Evolutionary conservation across 2,797 vertebrate genomes (phyloP).

Genomic region (Hirundo rustica): DNA sequence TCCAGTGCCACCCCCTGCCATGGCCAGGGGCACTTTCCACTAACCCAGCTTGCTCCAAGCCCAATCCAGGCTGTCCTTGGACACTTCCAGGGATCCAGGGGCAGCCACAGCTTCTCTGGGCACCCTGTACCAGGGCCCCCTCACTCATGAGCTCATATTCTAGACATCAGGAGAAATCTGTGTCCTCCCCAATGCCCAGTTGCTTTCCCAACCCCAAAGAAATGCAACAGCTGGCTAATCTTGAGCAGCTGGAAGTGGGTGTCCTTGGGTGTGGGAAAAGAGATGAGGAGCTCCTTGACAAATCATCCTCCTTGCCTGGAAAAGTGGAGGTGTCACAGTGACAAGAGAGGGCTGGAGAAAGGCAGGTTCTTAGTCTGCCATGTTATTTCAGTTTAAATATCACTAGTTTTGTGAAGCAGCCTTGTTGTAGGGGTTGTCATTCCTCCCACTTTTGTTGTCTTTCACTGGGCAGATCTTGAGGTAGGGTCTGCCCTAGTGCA

Average conservation of each 20-base stretch:
- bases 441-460: not conserved
- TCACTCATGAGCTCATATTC: not conserved
- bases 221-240: not conserved
- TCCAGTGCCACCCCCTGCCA: not conserved
- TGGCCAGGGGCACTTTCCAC: not conserved
- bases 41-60: fast-evolving
- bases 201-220: not conserved
- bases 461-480: not conserved
- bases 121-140: not conserved
- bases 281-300: not conserved
- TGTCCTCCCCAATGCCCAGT: not conserved
- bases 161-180: not conserved
- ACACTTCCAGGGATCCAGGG: not conserved
- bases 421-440: not conserved
- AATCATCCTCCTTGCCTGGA: not conserved
- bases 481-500: not conserved
- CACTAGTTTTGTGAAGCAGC: not conserved
- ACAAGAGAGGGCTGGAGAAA: not conserved
- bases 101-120: not conserved
- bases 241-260: not conserved
- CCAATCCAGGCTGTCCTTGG: fast-evolving
- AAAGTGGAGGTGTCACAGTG: not conserved
- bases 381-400: not conserved
- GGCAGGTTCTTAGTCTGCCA: not conserved
- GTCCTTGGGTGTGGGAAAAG: not conserved